A percentile compares a stretch with the other conserved stretches of the same genome.
These are phyloP conservation scores for Squalus acanthias DNA, from an alignment of 2,797 vertebrate species.

Conservation along the genomic window DNA sequence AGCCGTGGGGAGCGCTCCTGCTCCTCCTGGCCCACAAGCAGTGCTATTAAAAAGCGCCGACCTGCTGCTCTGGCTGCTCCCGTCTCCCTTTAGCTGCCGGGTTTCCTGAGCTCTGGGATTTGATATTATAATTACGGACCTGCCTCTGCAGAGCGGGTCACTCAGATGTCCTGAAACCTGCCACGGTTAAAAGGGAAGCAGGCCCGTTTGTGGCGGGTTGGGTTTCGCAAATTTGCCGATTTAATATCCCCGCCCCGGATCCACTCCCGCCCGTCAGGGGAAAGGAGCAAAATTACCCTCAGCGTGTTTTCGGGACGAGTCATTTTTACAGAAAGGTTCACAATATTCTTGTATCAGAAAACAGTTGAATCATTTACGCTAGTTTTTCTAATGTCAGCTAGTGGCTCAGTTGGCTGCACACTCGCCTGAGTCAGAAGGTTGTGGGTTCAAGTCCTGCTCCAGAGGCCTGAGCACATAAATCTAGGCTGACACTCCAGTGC, in stretches of 20 bases:
- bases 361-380: not conserved
- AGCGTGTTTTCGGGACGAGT: not conserved
- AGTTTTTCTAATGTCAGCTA: not conserved
- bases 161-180: not conserved
- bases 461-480: too few species aligned
- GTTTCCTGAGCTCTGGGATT: not conserved
- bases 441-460: too few species aligned
- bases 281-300: not conserved
- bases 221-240: not conserved
- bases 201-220: not conserved
- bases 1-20: not conserved
- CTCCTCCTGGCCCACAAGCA: not conserved
- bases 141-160: not conserved
- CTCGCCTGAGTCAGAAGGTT: too few species aligned
- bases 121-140: not conserved
- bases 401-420: too few species aligned
- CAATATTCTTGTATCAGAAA: not conserved
- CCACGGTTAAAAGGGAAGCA: not conserved
- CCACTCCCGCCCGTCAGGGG: not conserved
- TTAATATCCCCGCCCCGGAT: not conserved
- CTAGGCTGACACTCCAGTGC: too few species aligned
- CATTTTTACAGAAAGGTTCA: not conserved
- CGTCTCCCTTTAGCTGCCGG: not conserved
- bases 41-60: not conserved
- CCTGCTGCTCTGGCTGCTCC: too few species aligned